Evolutionary conservation across 1,140 invertebrate genomes (phyloP).

Genomic region (Vollenhovia emeryi): DNA sequence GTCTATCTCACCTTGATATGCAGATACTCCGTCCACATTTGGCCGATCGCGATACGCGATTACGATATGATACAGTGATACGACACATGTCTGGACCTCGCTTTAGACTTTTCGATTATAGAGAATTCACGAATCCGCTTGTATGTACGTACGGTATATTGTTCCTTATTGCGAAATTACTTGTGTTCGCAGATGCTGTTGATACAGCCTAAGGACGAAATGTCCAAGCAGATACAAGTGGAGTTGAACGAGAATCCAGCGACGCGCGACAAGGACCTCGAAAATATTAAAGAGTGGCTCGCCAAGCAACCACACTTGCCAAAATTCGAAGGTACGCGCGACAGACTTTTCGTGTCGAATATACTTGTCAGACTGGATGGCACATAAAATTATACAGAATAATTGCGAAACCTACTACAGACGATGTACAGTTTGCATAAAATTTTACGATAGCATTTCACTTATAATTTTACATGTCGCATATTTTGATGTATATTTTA

Average conservation of each 20-base stretch:
- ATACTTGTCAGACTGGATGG: not conserved
- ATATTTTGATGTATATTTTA: not conserved
- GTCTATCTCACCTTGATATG: too few species aligned
- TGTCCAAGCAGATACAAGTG: slow-evolving; percentile 90
- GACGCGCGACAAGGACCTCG: slow-evolving; percentile 88
- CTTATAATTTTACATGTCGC: not conserved
- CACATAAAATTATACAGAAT: not conserved
- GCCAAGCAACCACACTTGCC: slow-evolving; percentile 91
- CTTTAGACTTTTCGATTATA: not conserved
- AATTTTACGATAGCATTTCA: not conserved
- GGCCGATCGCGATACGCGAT: too few species aligned
- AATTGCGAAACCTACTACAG: too few species aligned
- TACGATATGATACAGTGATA: too few species aligned
- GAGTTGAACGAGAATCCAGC: slow-evolving; percentile 91
- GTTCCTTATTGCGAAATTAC: not conserved
- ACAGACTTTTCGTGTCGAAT: not conserved
- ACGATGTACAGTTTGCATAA: not conserved
- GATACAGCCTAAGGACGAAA: slow-evolving; percentile 90
- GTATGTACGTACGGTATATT: not conserved
- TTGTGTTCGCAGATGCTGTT: slow-evolving; percentile 87
- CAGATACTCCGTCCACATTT: too few species aligned
- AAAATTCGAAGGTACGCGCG: slow-evolving; percentile 88
- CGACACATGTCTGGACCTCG: too few species aligned
- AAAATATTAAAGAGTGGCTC: slow-evolving; percentile 90
- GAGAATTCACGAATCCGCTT: not conserved